phyloP scores from a whole-genome alignment of 2,113 vertebrate genomes.

The Malurus melanocephalus region DNA sequence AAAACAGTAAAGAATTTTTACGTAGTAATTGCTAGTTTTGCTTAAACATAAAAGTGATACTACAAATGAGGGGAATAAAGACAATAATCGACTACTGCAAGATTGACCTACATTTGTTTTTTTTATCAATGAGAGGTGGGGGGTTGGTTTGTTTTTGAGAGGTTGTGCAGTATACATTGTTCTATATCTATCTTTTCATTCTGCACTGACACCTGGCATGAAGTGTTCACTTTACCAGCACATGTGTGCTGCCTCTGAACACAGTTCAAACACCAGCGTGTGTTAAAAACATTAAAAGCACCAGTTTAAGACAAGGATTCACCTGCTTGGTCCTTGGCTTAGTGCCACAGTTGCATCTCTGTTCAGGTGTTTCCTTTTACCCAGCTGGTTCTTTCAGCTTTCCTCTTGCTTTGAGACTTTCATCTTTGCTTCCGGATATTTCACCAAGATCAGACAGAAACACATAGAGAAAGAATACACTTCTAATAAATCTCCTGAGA shows the following conservation, averaged over 20 bases:
- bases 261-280: background rate
- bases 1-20: background rate
- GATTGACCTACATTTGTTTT: background rate
- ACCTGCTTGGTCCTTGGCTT: background rate
- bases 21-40: background rate
- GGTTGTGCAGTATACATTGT: background rate
- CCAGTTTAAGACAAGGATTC: background rate
- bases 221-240: background rate
- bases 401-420: background rate
- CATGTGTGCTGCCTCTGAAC: rapidly evolving
- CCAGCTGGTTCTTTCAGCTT: background rate
- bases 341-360: background rate
- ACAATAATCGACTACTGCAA: background rate
- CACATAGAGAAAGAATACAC: background rate
- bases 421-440: background rate
- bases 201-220: background rate
- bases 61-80: background rate
- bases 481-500: background rate
- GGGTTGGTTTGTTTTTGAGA: background rate
- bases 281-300: background rate
- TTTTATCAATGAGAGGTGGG: background rate
- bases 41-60: background rate
- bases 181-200: background rate
- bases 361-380: background rate
- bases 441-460: background rate